Evolutionary conservation across 2,797 vertebrate genomes (phyloP), one percentile per base, ranked within the genome.

Genomic region (Liparis tanakae): DNA sequence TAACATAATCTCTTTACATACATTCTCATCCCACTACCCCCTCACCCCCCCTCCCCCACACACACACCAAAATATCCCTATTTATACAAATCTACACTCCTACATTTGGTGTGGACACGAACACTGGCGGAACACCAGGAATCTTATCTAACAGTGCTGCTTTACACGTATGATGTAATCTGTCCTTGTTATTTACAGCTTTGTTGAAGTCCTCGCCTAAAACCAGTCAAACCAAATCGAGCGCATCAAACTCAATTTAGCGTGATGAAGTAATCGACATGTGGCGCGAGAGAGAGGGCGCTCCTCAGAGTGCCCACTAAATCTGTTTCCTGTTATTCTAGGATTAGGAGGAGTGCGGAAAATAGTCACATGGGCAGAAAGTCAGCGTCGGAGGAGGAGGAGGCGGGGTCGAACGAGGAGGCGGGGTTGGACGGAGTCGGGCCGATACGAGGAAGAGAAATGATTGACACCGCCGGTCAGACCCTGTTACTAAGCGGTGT

Each of bases 391-490:
- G 77, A 77, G 78, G 85, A 79, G 78, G 85, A 79, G 25, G 25
- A 30, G 25, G 25, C 25, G 25, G 25, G 25, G 68, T 82, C 81
- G 79, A 75, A 77, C 79, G 85, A 79, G 44, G 30, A 15, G 64
- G 10, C 33, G 48, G 54, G 87, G 78, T 87, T 79, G 70, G 67
- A 80, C 68, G 25, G 82, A 69, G 79, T 70, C 61, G 48, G 50
- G 68, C 43, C 74, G 74, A 87, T 79, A 68, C 22, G 25, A 76
- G 67, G 69, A 72, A 63, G 67, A 39, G 60, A 12, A 41, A 80
- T 89, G 89, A 90, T 85, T 89, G 91, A 85, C 90, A 84, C 48
- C 1, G 9, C 55, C 58, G 87, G 82, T 83, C 81, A 57, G 72
- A 60, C 46, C 59, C 74, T 48, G 57, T 89, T 80, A 80, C 80